Percentiles rank a stretch among this genome's conserved stretches.
Evolutionary conservation across 2,888 invertebrate species (phyloP).

Genomic region (Mimachlamys varia): DNA sequence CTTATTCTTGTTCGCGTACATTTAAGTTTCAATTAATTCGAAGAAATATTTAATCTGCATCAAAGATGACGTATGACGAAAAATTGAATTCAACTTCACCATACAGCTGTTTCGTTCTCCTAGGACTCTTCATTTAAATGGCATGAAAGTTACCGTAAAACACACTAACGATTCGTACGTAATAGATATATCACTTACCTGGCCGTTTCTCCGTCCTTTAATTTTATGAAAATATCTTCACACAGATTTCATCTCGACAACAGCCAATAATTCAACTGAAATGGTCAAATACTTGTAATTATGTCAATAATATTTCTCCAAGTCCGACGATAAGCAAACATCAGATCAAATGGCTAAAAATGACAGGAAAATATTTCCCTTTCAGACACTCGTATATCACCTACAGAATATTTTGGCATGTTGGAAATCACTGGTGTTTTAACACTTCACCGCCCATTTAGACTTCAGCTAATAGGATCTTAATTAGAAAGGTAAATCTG

Average conservation of each 20-base stretch:
- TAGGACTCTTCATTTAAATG: too few relatives aligned
- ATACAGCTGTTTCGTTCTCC: too few relatives aligned
- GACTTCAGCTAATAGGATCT: not conserved
- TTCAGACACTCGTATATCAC: not conserved
- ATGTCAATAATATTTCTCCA: not conserved
- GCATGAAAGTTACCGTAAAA: too few relatives aligned
- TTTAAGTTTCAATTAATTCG: too few relatives aligned
- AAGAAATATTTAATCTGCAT: too few relatives aligned
- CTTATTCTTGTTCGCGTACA: too few relatives aligned
- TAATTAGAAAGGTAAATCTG: slow-evolving; percentile 17
- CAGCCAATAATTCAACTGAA: not conserved
- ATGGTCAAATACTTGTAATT: not conserved
- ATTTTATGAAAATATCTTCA: not conserved
- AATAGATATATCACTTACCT: not conserved
- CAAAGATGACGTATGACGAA: too few relatives aligned
- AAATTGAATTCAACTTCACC: too few relatives aligned
- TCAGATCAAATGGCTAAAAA: not conserved
- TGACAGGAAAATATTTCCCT: slow-evolving; percentile 16
- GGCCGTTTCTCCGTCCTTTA: not conserved
- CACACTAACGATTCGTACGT: too few relatives aligned
- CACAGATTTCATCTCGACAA: not conserved
- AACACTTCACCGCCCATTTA: slow-evolving; percentile 29
- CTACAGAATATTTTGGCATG: not conserved
- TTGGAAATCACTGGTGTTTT: slow-evolving; percentile 1
- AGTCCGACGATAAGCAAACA: not conserved